Conservation (phyloP, 2,888 invertebrate genomes). For the Phengaris alcon region DNA sequence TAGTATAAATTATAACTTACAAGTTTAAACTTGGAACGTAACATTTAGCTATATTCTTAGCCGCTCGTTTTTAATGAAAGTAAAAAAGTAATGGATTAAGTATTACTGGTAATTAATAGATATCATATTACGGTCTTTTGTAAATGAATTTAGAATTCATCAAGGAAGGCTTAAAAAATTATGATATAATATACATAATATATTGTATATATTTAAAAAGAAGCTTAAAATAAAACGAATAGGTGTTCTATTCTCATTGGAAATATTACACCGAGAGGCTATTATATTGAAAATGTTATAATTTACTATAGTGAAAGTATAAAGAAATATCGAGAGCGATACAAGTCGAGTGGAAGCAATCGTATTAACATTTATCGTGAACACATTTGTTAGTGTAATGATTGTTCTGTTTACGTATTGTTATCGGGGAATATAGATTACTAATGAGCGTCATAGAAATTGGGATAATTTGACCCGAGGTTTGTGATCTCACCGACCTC, state of each 20-base stretch:
- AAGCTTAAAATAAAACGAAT: no score
- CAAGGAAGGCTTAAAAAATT: no score
- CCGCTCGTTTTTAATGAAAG: not conserved
- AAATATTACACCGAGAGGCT: not conserved
- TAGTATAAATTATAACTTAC: conserved; percentile 3
- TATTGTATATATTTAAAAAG: no score
- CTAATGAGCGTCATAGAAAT: not conserved
- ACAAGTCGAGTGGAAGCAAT: conserved; percentile 6
- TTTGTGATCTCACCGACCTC: not conserved
- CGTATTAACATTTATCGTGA: not conserved
- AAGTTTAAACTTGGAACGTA: not conserved
- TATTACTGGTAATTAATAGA: no score
- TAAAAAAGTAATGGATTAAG: no score
- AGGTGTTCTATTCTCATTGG: not conserved
- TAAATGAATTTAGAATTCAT: no score
- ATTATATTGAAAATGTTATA: not conserved
- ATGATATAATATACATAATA: no score
- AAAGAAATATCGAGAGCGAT: not conserved
- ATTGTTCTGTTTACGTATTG: not conserved
- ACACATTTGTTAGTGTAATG: not conserved
- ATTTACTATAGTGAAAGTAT: not conserved
- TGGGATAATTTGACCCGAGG: not conserved
- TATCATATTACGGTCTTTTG: no score
- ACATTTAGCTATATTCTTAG: not conserved
- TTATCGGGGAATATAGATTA: not conserved